A percentile compares a stretch with the other conserved stretches of the same genome.
Conservation (phyloP, 2,113 vertebrate species). For the Cheirogaleus medius region DNA sequence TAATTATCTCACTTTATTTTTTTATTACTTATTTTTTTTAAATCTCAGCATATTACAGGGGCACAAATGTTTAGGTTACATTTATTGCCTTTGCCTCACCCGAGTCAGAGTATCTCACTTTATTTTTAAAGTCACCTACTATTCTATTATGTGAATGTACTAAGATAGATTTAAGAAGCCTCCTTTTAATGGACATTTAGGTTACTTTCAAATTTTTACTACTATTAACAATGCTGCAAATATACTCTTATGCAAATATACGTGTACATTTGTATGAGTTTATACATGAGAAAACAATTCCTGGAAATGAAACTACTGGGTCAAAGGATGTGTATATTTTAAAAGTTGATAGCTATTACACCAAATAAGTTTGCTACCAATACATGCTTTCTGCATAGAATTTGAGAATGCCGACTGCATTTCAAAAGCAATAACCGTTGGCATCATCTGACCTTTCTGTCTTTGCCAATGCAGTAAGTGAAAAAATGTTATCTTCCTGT, state of each 20-base stretch:
- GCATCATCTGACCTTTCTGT: background rate
- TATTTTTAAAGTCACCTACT: background rate
- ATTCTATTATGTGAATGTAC: background rate
- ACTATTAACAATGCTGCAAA: background rate
- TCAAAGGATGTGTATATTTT: background rate
- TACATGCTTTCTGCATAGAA: background rate
- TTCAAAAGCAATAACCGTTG: background rate
- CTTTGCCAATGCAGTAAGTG: background rate
- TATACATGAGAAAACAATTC: background rate
- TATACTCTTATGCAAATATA: background rate
- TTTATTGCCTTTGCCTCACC: background rate
- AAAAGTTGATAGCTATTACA: background rate
- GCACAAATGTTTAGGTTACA: no score
- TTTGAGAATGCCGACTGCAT: background rate
- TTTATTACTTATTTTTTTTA: no score
- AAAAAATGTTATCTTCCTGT: background rate
- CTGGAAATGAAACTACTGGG: background rate
- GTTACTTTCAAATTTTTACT: background rate
- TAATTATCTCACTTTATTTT: background rate
- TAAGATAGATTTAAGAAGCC: background rate
- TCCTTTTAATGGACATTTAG: background rate
- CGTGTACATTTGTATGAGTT: background rate
- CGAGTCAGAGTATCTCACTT: background rate
- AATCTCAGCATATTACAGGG: no score
- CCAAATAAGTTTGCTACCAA: background rate